Percentiles rank a stretch among this genome's conserved stretches.
Conservation (phyloP, 2,797 vertebrate genomes). For the Liasis olivaceus region DNA sequence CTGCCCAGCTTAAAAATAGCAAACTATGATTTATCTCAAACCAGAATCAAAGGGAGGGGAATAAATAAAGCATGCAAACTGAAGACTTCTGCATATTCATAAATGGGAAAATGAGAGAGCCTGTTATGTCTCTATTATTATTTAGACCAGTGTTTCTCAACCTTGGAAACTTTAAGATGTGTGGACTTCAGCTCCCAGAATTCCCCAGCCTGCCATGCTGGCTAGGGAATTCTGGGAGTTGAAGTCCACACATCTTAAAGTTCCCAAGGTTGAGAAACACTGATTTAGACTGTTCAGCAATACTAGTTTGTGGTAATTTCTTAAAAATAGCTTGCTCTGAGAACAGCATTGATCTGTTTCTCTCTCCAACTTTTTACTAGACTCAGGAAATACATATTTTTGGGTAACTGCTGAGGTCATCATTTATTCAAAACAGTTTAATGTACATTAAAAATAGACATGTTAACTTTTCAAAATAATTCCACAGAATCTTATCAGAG, state of each 20-base stretch:
- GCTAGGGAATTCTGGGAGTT: too few relatives aligned
- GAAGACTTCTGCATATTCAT: neutral
- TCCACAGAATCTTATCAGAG: neutral
- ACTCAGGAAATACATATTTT: neutral
- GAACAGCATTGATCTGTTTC: neutral
- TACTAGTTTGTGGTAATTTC: neutral
- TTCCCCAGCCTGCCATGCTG: too few relatives aligned
- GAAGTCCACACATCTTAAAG: too few relatives aligned
- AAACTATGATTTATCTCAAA: neutral
- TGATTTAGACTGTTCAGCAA: neutral
- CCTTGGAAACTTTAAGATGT: neutral
- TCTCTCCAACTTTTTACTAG: neutral
- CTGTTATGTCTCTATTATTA: neutral
- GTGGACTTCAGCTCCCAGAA: too few relatives aligned
- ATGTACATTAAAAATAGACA: neutral
- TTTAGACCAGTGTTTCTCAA: neutral
- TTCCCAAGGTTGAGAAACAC: neutral
- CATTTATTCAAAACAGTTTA: neutral
- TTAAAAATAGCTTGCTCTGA: neutral
- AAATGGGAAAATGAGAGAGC: neutral
- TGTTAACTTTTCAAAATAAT: neutral
- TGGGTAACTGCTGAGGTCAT: neutral
- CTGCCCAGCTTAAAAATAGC: neutral
- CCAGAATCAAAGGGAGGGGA: too few relatives aligned
- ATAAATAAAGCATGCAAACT: neutral